Evolutionary conservation across 2,888 invertebrate genomes (phyloP).

Genomic region (Eupithecia subumbrata): DNA sequence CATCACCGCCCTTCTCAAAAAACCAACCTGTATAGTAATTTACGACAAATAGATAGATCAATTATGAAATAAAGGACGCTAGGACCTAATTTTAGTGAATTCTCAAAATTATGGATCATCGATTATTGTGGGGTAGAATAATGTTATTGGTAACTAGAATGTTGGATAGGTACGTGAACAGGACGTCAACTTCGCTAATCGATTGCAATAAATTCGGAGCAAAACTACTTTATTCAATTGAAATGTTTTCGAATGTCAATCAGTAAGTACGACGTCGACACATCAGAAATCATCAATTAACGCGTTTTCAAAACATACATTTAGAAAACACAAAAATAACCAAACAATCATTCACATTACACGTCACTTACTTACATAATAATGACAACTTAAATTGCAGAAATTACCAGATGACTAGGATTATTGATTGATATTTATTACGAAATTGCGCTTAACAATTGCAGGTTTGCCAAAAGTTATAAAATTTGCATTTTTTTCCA

Average conservation of each 20-base stretch:
- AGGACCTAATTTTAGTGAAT: neutral
- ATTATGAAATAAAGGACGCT: neutral
- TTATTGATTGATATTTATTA: slow-evolving; percentile 42
- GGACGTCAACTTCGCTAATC: neutral
- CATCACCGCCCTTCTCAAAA: too few species aligned
- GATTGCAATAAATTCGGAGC: neutral
- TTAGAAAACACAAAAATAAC: neutral
- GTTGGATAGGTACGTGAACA: neutral
- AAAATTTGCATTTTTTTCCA: slow-evolving; percentile 84
- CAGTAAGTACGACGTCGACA: neutral
- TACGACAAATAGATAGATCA: neutral
- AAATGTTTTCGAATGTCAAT: neutral
- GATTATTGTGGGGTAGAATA: neutral
- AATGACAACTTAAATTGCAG: slow-evolving; percentile 56
- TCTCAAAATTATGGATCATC: neutral
- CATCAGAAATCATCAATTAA: neutral
- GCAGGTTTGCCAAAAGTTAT: slow-evolving; percentile 83
- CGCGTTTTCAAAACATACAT: neutral
- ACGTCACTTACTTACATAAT: neutral
- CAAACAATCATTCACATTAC: neutral
- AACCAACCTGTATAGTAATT: too few species aligned
- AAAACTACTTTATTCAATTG: neutral
- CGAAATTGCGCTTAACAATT: slow-evolving; percentile 78
- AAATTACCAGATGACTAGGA: slow-evolving; percentile 55
- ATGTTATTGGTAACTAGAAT: neutral